These are phyloP conservation scores for Serripes groenlandicus DNA, from an alignment of 2,888 invertebrate species.

Conservation along the genomic window DNA sequence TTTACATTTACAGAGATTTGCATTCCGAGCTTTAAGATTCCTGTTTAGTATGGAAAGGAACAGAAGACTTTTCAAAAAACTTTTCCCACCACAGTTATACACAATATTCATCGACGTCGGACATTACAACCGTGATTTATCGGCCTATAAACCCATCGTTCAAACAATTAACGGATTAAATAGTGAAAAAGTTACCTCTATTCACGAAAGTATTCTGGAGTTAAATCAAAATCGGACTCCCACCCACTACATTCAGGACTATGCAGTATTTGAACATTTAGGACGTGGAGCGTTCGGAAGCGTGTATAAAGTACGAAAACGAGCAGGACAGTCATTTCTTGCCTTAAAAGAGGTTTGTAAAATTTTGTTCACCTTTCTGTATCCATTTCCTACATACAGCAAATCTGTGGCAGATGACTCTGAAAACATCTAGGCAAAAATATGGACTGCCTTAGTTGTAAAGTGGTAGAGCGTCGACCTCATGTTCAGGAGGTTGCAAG, in stretches of 20 bases:
- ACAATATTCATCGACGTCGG: slow-evolving; percentile 87
- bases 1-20: slow-evolving; percentile 83
- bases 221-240: slow-evolving; percentile 84
- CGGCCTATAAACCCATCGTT: slow-evolving; percentile 84
- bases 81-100: slow-evolving; percentile 86
- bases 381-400: too few species aligned
- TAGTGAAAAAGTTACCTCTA: slow-evolving; percentile 76
- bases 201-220: slow-evolving; percentile 80
- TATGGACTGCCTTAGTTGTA: too few species aligned
- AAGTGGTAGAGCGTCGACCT: too few species aligned
- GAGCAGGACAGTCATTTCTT: slow-evolving; percentile 83
- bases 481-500: too few species aligned
- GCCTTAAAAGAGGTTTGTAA: slow-evolving; percentile 87
- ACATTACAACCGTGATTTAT: slow-evolving; percentile 86
- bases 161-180: slow-evolving; percentile 81
- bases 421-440: too few species aligned
- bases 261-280: slow-evolving; percentile 86
- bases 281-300: slow-evolving; percentile 87
- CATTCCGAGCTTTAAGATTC: slow-evolving; percentile 86
- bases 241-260: slow-evolving; percentile 85
- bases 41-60: slow-evolving; percentile 87
- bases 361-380: too few species aligned
- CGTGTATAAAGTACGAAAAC: slow-evolving; percentile 87
- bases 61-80: slow-evolving; percentile 85
- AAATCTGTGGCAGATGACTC: too few species aligned